Evolutionary conservation across 2,113 vertebrate genomes (phyloP), one percentile per base, ranked within the genome.

Genomic region (Ptilonorhynchus violaceus): DNA sequence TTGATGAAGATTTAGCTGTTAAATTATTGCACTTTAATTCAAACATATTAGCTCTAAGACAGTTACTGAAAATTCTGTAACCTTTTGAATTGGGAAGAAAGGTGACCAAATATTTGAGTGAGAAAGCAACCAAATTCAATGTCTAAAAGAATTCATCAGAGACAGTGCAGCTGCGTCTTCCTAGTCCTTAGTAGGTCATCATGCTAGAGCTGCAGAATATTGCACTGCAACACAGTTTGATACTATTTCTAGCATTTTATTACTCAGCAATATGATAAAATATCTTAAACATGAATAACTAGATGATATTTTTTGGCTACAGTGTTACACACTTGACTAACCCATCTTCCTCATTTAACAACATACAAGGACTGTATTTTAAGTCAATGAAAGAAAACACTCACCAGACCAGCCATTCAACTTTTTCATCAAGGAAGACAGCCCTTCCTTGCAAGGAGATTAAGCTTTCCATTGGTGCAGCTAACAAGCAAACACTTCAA

Each of bases 361-460:
- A 46, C 13, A 46, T 7, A 37, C 14, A 87, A 93, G 5, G 19
- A 81, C 13, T 9, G 8, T 31, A 68, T 87, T 82, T 81, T 59
- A 93, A 76, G 46, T 31, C 73, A 91, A 19, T 50, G 70, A 90
- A 89, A 85, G 46, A 67, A 8, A 95, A 69, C 44, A 97, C 96
- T 97, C 84, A 96, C 96, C 97, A 97, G 70, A 96, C 46, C 39
- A 96, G 70, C 96, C 96, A 97, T 42, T 89, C 88, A 59, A 95
- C 68, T 56, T 95, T 86, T 86, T 97, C 89, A 63, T 96, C 68
- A 5, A 97, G 89, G 89, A 97, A 92, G 16, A 96, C 56, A 6
- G 88, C 39, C n/a, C 72, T 93, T 91, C 89, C 76, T 96, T 81
- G 92, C 56, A 97, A 83, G 21, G 95, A 90, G 31, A 97, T 89